phyloP scores from a whole-genome alignment of 2,797 vertebrate species.

The Bufotes viridis region DNA sequence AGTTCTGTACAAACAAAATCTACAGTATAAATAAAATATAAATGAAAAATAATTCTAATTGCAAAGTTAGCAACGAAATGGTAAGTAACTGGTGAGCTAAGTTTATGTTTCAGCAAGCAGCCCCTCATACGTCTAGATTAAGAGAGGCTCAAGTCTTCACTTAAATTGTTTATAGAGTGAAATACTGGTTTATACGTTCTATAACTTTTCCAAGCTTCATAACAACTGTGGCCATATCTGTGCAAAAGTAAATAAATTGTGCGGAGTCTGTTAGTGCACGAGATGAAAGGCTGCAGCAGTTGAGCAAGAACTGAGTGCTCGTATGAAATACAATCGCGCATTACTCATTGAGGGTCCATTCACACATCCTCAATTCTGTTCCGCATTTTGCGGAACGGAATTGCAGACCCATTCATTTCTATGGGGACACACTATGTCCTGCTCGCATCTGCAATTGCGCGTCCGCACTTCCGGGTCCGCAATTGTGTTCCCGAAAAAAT shows the following conservation, averaged over 20 bases:
- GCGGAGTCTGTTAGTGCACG: background rate
- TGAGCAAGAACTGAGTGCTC: background rate
- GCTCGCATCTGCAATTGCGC: no score
- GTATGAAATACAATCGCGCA: background rate
- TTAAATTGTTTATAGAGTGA: conserved; percentile 6
- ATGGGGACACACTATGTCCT: no score
- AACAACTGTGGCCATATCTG: background rate
- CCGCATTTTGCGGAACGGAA: no score
- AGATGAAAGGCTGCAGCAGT: background rate
- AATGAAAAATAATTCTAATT: background rate
- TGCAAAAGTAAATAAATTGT: background rate
- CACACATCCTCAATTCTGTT: no score
- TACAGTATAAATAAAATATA: background rate
- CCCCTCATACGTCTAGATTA: background rate
- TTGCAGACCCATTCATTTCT: no score
- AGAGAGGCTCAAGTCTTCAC: background rate
- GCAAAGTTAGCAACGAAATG: background rate
- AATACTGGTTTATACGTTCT: background rate
- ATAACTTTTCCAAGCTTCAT: background rate
- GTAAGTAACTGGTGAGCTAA: background rate
- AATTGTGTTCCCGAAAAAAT: no score
- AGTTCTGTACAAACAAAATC: background rate
- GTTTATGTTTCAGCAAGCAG: background rate
- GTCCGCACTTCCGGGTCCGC: no score
- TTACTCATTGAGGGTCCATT: no score